Base-by-base conservation (phyloP, 2,113 vertebrate species). In the Puffinus mauretanicus region DNA sequence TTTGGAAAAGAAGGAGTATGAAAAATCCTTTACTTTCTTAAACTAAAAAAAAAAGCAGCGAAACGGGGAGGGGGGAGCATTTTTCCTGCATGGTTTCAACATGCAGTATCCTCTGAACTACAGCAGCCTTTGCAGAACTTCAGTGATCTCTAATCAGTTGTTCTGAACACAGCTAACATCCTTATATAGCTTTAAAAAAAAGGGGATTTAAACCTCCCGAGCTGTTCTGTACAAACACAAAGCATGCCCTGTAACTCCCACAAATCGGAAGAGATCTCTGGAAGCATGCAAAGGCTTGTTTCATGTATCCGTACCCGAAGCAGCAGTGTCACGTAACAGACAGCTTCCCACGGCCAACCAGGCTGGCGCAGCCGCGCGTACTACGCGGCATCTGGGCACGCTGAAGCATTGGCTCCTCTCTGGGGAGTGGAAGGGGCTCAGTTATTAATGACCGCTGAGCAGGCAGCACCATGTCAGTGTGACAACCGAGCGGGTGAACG, bases 401-500 rank as follows among this genome's bases (percentile, higher is more conserved):
- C 94, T 58, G 78, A 78, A 96, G 97, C 93, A 98, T 98, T 98
- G 98, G 99, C 98, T 98, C 94, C 93, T 97, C 97, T 98, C 98
- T 40, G 96, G 98, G 98, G 98, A 98, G 98, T 40, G 97, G 96
- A 97, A 98, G 96, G 98, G 97, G 98, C 96, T 97, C 97, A 93
- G 98, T 98, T 98, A 97, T 98, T 98, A 99, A 98, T 98, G 98
- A 98, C 97, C 98, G 98, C 98, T 71, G 98, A 98, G 96, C 98
- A 97, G 98, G 98, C 98, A 98, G 98, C 98, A 93, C 98, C 98
- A 88, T 98, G 98, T 97, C 99, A 98, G 94, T 98, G 98, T 98
- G 99, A 98, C 98, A 98, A 97, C 91, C 94, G 97, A 98, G 98
- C 95, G 97, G 98, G 97, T 92, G 98, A 97, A 97, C 97, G 97